Conservation (phyloP, 1,140 invertebrate genomes). For the Colletes latitarsis region DNA sequence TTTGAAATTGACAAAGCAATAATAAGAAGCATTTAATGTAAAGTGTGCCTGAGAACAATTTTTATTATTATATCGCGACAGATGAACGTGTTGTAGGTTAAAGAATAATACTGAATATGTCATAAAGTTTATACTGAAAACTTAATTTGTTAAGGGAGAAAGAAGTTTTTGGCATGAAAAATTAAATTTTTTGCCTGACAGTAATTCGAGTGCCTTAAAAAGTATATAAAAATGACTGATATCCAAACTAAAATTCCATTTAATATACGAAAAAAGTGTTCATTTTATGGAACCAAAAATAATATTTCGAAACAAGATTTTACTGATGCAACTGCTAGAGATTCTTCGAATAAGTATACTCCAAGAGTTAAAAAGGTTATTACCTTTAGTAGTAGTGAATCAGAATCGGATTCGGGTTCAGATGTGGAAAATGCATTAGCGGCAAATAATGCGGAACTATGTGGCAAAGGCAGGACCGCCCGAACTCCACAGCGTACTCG, state of each 20-base stretch:
- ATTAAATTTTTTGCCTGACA: background rate
- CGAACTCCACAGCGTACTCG: slow-evolving; percentile 51
- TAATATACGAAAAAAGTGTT: slow-evolving; percentile 65
- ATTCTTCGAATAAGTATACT: slow-evolving; percentile 59
- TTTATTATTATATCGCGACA: background rate
- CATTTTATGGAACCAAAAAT: slow-evolving; percentile 68
- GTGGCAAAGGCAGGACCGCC: background rate
- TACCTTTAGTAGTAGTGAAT: slow-evolving; percentile 74
- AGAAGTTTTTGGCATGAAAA: background rate
- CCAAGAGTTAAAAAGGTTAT: slow-evolving; percentile 72
- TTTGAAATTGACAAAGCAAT: background rate
- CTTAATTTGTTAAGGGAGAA: background rate
- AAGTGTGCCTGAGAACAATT: background rate
- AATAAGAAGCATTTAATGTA: background rate
- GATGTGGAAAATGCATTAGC: slow-evolving; percentile 68
- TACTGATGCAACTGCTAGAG: slow-evolving; percentile 60
- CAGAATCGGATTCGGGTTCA: slow-evolving; percentile 74
- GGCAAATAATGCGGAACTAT: slow-evolving; percentile 34
- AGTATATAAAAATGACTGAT: slow-evolving; percentile 56
- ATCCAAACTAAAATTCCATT: slow-evolving; percentile 70
- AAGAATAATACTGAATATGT: background rate
- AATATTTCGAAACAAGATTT: slow-evolving; percentile 63
- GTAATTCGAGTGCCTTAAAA: background rate
- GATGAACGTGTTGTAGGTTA: background rate
- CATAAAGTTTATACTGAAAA: background rate